phyloP scores from a whole-genome alignment of 1,140 invertebrate species.

The Harlomillsia oculata region DNA sequence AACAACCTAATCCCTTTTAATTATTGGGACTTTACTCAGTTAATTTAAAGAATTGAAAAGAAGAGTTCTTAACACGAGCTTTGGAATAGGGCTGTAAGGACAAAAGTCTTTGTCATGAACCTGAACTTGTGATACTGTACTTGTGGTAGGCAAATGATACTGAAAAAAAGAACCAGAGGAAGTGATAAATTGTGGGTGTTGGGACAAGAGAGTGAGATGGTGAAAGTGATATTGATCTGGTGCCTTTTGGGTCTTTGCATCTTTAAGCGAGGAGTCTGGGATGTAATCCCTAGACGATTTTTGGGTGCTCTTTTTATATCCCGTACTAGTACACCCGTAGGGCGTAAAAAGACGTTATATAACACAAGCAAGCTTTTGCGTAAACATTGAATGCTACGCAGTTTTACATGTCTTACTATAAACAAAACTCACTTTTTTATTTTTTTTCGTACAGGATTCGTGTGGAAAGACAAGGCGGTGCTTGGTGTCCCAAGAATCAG shows the following conservation, averaged over 20 bases:
- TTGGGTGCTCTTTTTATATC: not conserved
- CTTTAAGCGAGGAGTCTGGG: not conserved
- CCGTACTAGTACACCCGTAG: no score
- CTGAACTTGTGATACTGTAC: no score
- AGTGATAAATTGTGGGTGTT: constrained; percentile 16
- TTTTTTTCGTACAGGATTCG: constrained; percentile 53
- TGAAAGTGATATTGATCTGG: constrained; percentile 18
- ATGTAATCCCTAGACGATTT: not conserved
- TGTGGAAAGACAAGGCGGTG: constrained; percentile 66
- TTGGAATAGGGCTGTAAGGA: no score
- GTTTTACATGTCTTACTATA: not conserved
- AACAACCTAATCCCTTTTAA: no score
- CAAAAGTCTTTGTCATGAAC: no score
- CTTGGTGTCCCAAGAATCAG: constrained; percentile 71
- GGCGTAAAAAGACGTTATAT: no score
- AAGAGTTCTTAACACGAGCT: no score
- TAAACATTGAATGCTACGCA: not conserved
- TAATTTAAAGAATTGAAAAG: no score
- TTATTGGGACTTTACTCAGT: no score
- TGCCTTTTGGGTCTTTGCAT: not conserved
- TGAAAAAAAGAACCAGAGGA: constrained; percentile 7
- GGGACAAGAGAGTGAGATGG: not conserved
- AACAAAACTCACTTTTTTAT: not conserved
- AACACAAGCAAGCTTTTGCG: not conserved
- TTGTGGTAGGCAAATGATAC: not conserved